A percentile compares a stretch with the other conserved stretches of the same genome.
These are phyloP conservation scores for Pyralis farinalis DNA, from an alignment of 2,888 invertebrate species.

Conservation along the genomic window DNA sequence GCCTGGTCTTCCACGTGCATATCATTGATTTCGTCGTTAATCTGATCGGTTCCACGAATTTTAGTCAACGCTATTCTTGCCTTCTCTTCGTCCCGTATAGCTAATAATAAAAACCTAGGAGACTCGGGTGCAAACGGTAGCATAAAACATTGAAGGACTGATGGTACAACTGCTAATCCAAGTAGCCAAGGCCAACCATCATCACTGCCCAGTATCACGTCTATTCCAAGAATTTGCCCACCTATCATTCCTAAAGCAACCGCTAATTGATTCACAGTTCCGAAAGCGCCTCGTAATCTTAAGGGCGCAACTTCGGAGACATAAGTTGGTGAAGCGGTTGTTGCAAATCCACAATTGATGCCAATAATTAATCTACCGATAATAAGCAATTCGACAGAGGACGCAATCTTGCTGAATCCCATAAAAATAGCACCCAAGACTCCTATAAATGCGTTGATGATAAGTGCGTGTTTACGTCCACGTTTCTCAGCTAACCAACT, in stretches of 20 bases:
- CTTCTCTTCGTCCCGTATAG: conserved; percentile 58
- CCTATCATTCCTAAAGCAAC: conserved; percentile 68
- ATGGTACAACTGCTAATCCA: conserved; percentile 62
- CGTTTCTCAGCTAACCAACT: conserved; percentile 86
- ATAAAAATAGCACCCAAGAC: conserved; percentile 84
- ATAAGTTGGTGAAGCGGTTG: conserved; percentile 74
- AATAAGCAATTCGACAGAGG: conserved; percentile 85
- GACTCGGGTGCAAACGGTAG: conserved; percentile 67
- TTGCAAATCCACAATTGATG: conserved; percentile 85
- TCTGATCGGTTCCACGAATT: conserved; percentile 56
- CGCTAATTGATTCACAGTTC: conserved; percentile 73
- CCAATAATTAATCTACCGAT: conserved; percentile 88
- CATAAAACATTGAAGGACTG: conserved; percentile 61
- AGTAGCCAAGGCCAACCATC: conserved; percentile 73
- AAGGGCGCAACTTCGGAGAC: conserved; percentile 73
- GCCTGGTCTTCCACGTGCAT: conserved; percentile 72
- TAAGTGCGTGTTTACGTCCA: conserved; percentile 85
- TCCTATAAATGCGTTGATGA: conserved; percentile 84
- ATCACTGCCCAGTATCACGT: conserved; percentile 63
- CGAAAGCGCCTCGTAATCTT: conserved; percentile 66
- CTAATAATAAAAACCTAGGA: conserved; percentile 64
- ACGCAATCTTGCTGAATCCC: conserved; percentile 83
- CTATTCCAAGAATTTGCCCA: conserved; percentile 70
- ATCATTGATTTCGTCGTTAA: conserved; percentile 72
- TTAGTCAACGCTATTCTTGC: conserved; percentile 52